Evolutionary conservation across 2,797 vertebrate genomes (phyloP), one percentile per base, ranked within the genome.

Genomic region (Anguilla megastoma): DNA sequence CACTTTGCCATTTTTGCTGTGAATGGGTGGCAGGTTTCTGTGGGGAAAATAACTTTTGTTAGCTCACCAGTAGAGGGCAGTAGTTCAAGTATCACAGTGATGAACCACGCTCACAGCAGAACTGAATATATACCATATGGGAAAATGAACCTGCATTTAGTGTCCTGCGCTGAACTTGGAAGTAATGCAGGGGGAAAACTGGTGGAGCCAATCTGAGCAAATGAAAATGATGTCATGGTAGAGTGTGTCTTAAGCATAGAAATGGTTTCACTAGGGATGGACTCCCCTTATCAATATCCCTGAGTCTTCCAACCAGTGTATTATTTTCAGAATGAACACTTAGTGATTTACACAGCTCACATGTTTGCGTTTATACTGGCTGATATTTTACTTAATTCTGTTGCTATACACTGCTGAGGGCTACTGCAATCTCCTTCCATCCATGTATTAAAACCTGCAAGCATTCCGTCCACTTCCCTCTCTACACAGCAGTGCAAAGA

Each of bases 1-100:
- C 87, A 96, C 96, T 94, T 96, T 89, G 95, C 83, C 96, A 96
- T 96, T 82, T 91, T 91, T 91, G 89, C 69, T n/a, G 69, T 50
- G 71, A 88, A 83, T 87, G 88, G 88, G 86, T 10, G 82, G 88
- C 88, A 89, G 85, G 71, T 89, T 87, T 90, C 95, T 95, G 92
- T n/a, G 90, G 93, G 94, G 83, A 88, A 69, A 21, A 60, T 56
- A 87, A 87, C 74, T 4, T n/a, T 12, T 27, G 24, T 50, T 8
- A 63, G 41, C 36, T 3, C 71, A 58, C 56, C 76, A 86, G 82
- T 10, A 84, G 85, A 54, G 79, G 71, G 33, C 50, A 86, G n/a
- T 80, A 10, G 0, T 82, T 82, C 52, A 80, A 60, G 45, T 79
- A 86, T 33, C 52, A 50, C 79, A 86, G 30, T 1, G 71, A 74